phyloP scores from a whole-genome alignment of 2,113 vertebrate species.

The Leptocoma aspasia region DNA sequence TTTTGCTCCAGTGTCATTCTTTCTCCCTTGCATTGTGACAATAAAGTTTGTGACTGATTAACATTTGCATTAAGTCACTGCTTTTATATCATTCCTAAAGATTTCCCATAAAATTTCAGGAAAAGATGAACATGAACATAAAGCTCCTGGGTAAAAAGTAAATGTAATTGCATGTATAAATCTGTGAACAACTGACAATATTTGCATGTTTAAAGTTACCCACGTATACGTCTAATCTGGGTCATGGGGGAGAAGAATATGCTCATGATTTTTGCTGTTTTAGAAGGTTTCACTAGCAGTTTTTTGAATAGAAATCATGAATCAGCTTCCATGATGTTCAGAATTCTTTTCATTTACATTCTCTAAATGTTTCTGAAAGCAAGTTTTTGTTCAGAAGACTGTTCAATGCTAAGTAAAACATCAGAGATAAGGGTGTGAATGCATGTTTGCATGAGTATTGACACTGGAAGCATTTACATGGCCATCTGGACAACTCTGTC shows the following conservation, averaged over 20 bases:
- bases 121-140: neutral
- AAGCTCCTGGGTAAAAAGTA: neutral
- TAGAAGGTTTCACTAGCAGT: neutral
- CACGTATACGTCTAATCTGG: neutral
- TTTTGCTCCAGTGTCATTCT: neutral
- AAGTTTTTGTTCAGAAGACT: neutral
- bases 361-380: neutral
- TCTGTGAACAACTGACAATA: neutral
- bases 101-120: neutral
- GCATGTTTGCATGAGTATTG: neutral
- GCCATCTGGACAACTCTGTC: slow-evolving; percentile 35
- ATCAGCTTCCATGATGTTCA: neutral
- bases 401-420: neutral
- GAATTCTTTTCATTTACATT: neutral
- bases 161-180: neutral
- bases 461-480: neutral
- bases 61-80: neutral
- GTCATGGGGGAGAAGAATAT: neutral
- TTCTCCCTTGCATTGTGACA: neutral
- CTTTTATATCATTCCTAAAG: neutral
- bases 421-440: neutral
- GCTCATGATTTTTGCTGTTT: neutral
- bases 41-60: neutral
- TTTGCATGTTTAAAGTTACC: slow-evolving; percentile 20
- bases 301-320: slow-evolving; percentile 19